Percentiles rank a stretch among this genome's conserved stretches.
Evolutionary conservation across 2,113 vertebrate species (phyloP).

Genomic region (Anguilla rostrata): DNA sequence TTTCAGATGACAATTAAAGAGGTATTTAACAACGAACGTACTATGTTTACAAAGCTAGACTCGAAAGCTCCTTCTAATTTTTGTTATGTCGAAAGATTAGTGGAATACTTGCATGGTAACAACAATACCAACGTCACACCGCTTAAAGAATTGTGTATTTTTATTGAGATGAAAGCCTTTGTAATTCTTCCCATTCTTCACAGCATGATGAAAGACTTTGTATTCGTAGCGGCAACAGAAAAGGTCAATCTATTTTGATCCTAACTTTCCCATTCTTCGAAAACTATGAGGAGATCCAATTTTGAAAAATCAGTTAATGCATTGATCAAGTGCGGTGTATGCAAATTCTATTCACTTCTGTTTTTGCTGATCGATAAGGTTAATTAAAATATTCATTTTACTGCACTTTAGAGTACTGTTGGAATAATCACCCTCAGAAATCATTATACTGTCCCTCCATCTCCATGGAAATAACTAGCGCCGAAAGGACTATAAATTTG

Average conservation of each 20-base stretch:
- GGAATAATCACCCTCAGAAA: constrained; percentile 65
- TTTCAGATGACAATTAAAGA: constrained; percentile 53
- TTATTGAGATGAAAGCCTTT: constrained; percentile 9
- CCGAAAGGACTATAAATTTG: constrained; percentile 60
- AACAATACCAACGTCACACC: constrained; percentile 12
- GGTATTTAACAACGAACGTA: constrained; percentile 41
- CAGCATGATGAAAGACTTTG: constrained; percentile 87
- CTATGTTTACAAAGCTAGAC: constrained; percentile 44
- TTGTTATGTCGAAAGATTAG: constrained; percentile 46
- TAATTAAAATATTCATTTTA: constrained; percentile 77
- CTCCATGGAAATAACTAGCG: constrained; percentile 63
- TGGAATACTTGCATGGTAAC: background rate
- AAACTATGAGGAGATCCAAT: constrained; percentile 76
- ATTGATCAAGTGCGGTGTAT: constrained; percentile 73
- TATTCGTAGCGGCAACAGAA: constrained; percentile 86
- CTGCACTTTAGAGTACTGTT: constrained; percentile 64
- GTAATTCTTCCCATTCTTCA: constrained; percentile 63
- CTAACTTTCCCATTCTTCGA: constrained; percentile 71
- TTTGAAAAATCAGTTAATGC: constrained; percentile 73
- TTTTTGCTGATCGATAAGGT: constrained; percentile 73
- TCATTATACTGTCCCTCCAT: constrained; percentile 53
- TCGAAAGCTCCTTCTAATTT: constrained; percentile 44
- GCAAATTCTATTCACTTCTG: constrained; percentile 75
- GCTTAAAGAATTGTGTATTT: constrained; percentile 39
- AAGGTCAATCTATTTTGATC: constrained; percentile 75